A percentile compares a stretch with the other conserved stretches of the same genome.
phyloP scores from a whole-genome alignment of 1,140 invertebrate genomes.

The Mycetomoellerius zeteki region DNA sequence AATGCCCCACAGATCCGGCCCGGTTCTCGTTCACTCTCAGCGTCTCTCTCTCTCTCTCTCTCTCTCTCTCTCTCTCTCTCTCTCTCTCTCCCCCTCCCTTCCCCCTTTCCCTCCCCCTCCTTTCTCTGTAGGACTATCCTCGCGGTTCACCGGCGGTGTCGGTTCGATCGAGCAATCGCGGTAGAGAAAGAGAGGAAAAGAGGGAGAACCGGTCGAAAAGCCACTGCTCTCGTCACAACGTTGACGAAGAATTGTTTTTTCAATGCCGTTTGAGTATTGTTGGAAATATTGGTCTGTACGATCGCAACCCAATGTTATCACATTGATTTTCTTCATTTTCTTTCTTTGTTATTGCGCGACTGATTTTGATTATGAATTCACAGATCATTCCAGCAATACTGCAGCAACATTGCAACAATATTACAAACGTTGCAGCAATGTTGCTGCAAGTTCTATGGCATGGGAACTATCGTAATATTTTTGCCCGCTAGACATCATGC shows the following conservation, averaged over 20 bases:
- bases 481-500: background rate
- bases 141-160: conserved; percentile 8
- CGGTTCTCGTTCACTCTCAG: background rate
- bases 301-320: background rate
- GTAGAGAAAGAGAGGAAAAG: background rate
- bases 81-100: no score
- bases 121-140: background rate
- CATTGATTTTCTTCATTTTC: background rate
- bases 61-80: no score
- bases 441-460: no score
- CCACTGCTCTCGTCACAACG: conserved; percentile 50
- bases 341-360: background rate
- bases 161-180: conserved; percentile 71
- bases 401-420: no score
- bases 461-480: no score
- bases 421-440: no score
- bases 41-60: conserved; percentile 25
- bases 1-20: conserved; percentile 66
- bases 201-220: conserved; percentile 60
- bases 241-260: conserved; percentile 50
- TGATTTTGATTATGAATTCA: background rate
- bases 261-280: conserved; percentile 3
- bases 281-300: no score
- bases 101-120: no score
- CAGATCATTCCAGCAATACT: no score